Evolutionary conservation across 2,113 vertebrate genomes (phyloP).

Genomic region (Malurus elegans): DNA sequence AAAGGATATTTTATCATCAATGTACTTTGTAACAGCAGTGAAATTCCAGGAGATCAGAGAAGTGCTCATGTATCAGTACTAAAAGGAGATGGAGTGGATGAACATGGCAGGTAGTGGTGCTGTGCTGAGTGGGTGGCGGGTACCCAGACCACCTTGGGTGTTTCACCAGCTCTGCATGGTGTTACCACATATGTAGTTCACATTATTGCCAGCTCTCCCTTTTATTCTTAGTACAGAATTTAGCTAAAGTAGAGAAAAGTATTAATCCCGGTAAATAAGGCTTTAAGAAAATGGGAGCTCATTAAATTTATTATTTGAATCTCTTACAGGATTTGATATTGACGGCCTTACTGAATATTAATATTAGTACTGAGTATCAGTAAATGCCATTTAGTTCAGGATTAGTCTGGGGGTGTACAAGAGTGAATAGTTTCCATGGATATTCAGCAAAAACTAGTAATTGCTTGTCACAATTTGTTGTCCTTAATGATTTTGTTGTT

Average conservation of each 20-base stretch:
- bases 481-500: not conserved
- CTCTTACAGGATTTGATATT: not conserved
- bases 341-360: not conserved
- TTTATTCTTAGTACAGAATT: not conserved
- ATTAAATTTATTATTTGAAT: not conserved
- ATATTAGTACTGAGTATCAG: not conserved
- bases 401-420: not conserved
- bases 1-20: not conserved
- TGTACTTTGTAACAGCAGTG: not conserved
- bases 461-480: not conserved
- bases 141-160: not conserved
- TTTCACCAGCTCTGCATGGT: not conserved
- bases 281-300: not conserved
- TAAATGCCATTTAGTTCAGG: not conserved
- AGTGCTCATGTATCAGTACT: not conserved
- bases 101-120: not conserved
- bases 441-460: not conserved
- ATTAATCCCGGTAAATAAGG: not conserved
- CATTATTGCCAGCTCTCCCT: not conserved
- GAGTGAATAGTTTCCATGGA: not conserved
- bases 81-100: not conserved
- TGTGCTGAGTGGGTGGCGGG: not conserved
- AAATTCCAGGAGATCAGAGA: not conserved
- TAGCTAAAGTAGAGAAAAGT: not conserved
- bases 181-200: not conserved